Percentiles rank a stretch among this genome's conserved stretches.
Evolutionary conservation across 2,113 vertebrate species (phyloP).

Genomic region (Chunga burmeisteri): DNA sequence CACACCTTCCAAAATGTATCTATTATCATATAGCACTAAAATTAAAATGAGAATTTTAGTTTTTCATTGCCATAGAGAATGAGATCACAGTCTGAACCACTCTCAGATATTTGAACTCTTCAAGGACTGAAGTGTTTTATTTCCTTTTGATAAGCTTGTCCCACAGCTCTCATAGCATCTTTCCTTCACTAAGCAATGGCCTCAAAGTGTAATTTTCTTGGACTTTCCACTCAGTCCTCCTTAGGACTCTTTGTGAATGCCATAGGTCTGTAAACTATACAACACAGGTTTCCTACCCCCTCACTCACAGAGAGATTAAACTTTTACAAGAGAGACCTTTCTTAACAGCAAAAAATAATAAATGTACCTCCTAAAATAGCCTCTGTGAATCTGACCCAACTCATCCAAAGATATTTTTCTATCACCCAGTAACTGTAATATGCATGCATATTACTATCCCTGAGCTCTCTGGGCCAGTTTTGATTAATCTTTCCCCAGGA

Average conservation of each 20-base stretch:
- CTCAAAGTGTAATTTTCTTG: slow-evolving; percentile 24
- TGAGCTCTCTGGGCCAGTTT: slow-evolving; percentile 9
- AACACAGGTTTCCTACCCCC: neutral
- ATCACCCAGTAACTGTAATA: slow-evolving; percentile 40
- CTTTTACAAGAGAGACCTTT: slow-evolving; percentile 40
- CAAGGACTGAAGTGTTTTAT: slow-evolving; percentile 29
- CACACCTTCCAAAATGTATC: neutral
- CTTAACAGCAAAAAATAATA: slow-evolving; percentile 39
- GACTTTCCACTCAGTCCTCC: neutral
- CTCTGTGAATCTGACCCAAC: neutral
- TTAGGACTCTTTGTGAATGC: neutral
- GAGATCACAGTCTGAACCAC: neutral
- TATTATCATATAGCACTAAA: neutral
- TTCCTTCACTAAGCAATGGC: neutral
- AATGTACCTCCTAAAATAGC: slow-evolving; percentile 36
- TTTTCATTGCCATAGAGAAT: neutral
- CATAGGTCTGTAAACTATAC: neutral
- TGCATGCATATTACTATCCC: neutral
- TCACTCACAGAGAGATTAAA: slow-evolving; percentile 19
- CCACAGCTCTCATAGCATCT: slow-evolving; percentile 9
- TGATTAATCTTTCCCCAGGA: slow-evolving; percentile 57
- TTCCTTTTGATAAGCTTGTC: slow-evolving; percentile 43
- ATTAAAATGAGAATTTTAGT: neutral
- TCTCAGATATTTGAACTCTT: neutral
- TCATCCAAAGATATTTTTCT: slow-evolving; percentile 38